Conservation (phyloP, 2,888 invertebrate genomes). For the Carabus problematicus region DNA sequence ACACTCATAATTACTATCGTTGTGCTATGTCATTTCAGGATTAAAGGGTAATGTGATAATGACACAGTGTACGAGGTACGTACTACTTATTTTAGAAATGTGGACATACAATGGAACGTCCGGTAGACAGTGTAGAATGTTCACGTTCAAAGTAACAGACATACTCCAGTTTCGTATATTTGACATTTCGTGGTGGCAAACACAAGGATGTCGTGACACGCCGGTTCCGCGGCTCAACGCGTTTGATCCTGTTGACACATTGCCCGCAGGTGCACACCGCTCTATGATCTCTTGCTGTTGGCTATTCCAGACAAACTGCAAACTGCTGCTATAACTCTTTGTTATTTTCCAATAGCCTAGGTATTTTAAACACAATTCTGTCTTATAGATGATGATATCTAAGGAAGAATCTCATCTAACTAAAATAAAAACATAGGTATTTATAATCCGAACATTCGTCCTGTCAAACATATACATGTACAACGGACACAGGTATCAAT, state of each 20-base stretch:
- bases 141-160: conserved; percentile 2
- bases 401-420: not conserved
- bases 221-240: not conserved
- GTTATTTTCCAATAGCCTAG: no score
- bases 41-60: conserved; percentile 33
- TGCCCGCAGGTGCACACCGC: conserved; percentile 2
- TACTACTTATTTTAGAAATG: no score
- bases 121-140: conserved; percentile 15
- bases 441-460: no score
- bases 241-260: conserved; percentile 19
- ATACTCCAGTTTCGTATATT: conserved; percentile 9
- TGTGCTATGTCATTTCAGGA: conserved; percentile 27
- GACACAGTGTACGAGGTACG: conserved; percentile 4
- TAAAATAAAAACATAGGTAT: not conserved
- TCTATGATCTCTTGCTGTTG: no score
- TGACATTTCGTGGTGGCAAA: conserved; percentile 12
- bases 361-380: no score
- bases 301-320: no score
- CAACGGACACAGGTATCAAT: no score
- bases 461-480: no score
- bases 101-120: conserved; percentile 2
- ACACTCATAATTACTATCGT: conserved; percentile 24
- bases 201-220: conserved; percentile 3
- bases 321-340: no score
- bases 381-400: not conserved